Evolutionary conservation across 2,113 vertebrate species (phyloP).

Genomic region (Boulengeromyrus knoepffleri): DNA sequence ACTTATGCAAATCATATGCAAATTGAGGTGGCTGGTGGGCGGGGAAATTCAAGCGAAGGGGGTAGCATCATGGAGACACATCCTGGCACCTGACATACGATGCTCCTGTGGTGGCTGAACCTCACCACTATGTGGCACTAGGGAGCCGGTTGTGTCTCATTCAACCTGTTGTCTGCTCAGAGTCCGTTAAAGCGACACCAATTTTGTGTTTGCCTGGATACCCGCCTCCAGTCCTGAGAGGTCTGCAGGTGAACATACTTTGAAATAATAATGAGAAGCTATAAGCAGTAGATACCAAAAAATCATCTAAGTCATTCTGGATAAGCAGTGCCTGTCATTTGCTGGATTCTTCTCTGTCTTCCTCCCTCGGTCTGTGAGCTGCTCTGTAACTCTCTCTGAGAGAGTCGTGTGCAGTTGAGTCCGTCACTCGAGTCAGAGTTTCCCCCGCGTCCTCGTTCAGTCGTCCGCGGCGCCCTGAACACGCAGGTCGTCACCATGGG

Average conservation of each 20-base stretch:
- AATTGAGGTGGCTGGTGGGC: neutral
- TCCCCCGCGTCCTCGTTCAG: neutral
- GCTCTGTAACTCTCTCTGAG: neutral
- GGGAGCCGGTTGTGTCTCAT: neutral
- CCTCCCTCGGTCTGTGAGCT: neutral
- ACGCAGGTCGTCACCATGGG: neutral
- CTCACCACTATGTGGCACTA: neutral
- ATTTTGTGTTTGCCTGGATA: neutral
- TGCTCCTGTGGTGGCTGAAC: neutral
- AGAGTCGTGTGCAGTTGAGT: neutral
- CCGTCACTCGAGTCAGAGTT: neutral
- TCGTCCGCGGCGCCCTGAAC: neutral
- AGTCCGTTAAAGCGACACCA: neutral
- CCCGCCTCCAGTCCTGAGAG: constrained; percentile 3
- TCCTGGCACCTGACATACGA: neutral
- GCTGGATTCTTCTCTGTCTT: constrained; percentile 38
- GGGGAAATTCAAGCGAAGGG: neutral
- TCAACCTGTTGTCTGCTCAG: neutral
- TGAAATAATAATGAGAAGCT: constrained; percentile 1
- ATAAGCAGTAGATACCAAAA: constrained; percentile 54
- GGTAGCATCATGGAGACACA: neutral
- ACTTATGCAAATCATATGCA: constrained; percentile 8
- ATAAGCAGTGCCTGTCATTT: constrained; percentile 67
- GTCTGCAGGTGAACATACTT: constrained; percentile 51
- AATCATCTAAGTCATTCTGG: constrained; percentile 32